Percentiles rank a stretch among this genome's conserved stretches.
These are phyloP conservation scores for Ceratitis capitata DNA, from an alignment of 1,140 invertebrate species.

Conservation along the genomic window DNA sequence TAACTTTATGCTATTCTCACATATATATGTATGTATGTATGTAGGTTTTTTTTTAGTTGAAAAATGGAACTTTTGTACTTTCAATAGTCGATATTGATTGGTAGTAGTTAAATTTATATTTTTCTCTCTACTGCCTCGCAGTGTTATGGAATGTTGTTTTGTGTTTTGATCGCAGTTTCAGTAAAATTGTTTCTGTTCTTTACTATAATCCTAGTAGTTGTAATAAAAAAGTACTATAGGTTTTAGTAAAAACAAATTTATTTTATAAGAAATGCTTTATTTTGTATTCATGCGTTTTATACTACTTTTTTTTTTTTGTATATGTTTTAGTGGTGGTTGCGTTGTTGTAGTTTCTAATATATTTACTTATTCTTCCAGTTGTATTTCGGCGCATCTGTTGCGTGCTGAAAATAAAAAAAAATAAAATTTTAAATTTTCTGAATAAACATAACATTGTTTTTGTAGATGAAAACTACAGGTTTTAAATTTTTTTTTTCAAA, in stretches of 20 bases:
- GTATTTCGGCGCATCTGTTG: background rate
- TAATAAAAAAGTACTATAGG: background rate
- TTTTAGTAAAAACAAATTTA: background rate
- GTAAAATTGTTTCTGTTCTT: no score
- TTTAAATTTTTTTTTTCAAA: background rate
- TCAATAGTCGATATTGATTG: background rate
- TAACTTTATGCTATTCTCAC: background rate
- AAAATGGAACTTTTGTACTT: conserved; percentile 18
- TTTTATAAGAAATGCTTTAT: background rate
- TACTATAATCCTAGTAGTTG: background rate
- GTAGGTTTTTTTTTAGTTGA: no score
- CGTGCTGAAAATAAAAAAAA: background rate
- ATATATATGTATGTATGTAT: background rate
- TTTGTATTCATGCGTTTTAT: background rate
- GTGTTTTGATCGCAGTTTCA: background rate
- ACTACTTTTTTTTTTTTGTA: no score
- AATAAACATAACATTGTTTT: background rate
- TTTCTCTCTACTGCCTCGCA: background rate
- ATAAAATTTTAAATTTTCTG: background rate
- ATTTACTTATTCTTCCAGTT: background rate
- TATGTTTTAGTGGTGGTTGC: background rate
- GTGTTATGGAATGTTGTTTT: background rate
- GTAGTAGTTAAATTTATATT: no score
- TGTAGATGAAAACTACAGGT: no score
- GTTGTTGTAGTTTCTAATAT: background rate